Evolutionary conservation across 2,113 vertebrate species (phyloP).

Genomic region (Ameiurus melas): DNA sequence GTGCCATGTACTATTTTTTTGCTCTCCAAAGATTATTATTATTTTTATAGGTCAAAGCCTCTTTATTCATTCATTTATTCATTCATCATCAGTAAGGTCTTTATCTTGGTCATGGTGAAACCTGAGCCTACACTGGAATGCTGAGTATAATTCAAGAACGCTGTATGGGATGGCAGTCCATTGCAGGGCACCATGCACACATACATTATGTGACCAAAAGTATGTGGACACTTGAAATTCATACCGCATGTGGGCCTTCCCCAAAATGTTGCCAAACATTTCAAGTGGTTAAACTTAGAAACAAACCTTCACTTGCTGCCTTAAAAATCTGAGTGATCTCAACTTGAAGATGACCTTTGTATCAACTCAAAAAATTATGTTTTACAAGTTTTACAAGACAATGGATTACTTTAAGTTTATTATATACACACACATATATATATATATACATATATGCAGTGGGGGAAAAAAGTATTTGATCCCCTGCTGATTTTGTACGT

Average conservation of each 20-base stretch:
- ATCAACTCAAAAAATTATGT: too few species aligned
- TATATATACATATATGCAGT: too few species aligned
- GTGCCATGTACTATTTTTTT: not conserved
- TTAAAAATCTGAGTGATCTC: too few species aligned
- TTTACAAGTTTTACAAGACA: too few species aligned
- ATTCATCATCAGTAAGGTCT: not conserved
- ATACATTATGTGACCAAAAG: not conserved
- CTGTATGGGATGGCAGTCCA: not conserved
- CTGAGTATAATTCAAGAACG: not conserved
- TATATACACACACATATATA: too few species aligned
- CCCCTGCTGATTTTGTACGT: too few species aligned
- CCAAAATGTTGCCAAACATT: not conserved
- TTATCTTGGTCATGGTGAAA: not conserved
- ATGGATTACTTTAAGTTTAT: too few species aligned
- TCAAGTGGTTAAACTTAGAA: too few species aligned
- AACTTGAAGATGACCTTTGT: too few species aligned
- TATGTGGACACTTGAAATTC: not conserved
- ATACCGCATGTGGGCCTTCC: not conserved
- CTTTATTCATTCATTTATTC: not conserved
- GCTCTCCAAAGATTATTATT: not conserved
- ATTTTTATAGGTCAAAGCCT: not conserved
- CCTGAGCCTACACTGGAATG: not conserved
- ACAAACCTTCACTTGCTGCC: too few species aligned
- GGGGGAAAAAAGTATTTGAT: too few species aligned
- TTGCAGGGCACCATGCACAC: not conserved